A percentile compares a stretch with the other conserved stretches of the same genome.
Evolutionary conservation across 2,113 vertebrate genomes (phyloP).

Genomic region (Trematomus loennbergii): DNA sequence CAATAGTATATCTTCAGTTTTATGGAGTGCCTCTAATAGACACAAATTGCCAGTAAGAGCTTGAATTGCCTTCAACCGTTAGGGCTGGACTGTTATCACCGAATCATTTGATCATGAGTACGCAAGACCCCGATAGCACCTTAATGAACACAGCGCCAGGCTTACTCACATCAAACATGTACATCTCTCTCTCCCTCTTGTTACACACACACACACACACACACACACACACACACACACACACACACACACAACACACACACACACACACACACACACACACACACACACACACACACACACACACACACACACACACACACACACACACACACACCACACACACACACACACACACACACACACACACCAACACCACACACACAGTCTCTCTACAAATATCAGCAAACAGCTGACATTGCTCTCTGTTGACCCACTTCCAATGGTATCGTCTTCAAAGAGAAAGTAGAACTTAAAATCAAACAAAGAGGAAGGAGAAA

Average conservation of each 20-base stretch:
- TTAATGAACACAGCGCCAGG: conserved; percentile 61
- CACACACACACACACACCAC: conserved; percentile 15
- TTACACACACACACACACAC: conserved; percentile 16
- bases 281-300: conserved; percentile 19
- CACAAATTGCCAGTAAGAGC: conserved; percentile 61
- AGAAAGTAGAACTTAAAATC: conserved; percentile 21
- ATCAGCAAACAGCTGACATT: conserved; percentile 72
- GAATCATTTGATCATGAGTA: conserved; percentile 69
- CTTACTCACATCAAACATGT: conserved; percentile 69
- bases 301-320: conserved; percentile 17
- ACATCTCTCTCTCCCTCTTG: conserved; percentile 25
- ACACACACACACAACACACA: background rate
- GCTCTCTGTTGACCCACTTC: conserved; percentile 75
- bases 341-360: no score
- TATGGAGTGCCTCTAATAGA: conserved; percentile 56
- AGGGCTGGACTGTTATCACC: conserved; percentile 64
- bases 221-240: conserved; percentile 9
- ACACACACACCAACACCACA: background rate
- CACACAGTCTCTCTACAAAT: conserved; percentile 45
- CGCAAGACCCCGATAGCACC: conserved; percentile 47
- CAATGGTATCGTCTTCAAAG: conserved; percentile 71
- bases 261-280: background rate
- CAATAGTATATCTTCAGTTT: conserved; percentile 55
- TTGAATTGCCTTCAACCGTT: conserved; percentile 69
- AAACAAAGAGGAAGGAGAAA: conserved; percentile 39